Evolutionary conservation across 2,888 invertebrate genomes (phyloP), one percentile per base, ranked within the genome.

Genomic region (Aleiodes alternator): DNA sequence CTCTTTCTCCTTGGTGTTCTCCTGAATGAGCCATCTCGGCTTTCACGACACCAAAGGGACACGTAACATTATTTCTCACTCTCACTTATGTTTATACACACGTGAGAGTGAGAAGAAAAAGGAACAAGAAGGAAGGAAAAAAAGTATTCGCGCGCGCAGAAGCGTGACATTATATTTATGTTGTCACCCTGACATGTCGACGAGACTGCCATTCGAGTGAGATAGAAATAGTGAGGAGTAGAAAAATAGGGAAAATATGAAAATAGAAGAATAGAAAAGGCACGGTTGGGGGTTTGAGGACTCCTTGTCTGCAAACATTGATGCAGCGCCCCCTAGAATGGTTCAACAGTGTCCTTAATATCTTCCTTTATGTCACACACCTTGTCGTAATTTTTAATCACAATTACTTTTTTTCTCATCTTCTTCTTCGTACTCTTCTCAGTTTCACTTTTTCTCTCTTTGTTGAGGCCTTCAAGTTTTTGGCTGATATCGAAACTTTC

Each of bases 81-180:
- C 23, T 23, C 8, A 29, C 8, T n/a, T 51, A 11, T 12, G 8
- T 34, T 14, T 34, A 53, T n/a, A 9, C 51, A 31, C 12, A 34
- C 31, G 53, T 43, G 48, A 12, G 48, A 64, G 48, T 3, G 48
- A 48, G 51, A 51, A 0, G 7, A 3, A 31, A 11, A 31, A n/a
- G 31, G 14, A 51, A 29, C 43, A 16, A 8, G 64, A 23, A 16
- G 51, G 43, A 64, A 53, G 14, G 14, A 59, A 72, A 76, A 72
- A 72, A 73, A 71, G 77, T 82, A 87, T 88, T 88, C 87, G 85
- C 84, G 84, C 81, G 85, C 88, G 84, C 79, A 82, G 85, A 82
- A 88, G 87, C 88, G 87, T 88, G 86, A 88, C 88, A 88, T 88
- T 87, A 87, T 88, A 89, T 88, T 88, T 88, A 88, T 87, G 87